Percentiles rank a stretch among this genome's conserved stretches.
phyloP scores from a whole-genome alignment of 2,888 invertebrate species.

The Ashinkailepas kermadecensis region DNA sequence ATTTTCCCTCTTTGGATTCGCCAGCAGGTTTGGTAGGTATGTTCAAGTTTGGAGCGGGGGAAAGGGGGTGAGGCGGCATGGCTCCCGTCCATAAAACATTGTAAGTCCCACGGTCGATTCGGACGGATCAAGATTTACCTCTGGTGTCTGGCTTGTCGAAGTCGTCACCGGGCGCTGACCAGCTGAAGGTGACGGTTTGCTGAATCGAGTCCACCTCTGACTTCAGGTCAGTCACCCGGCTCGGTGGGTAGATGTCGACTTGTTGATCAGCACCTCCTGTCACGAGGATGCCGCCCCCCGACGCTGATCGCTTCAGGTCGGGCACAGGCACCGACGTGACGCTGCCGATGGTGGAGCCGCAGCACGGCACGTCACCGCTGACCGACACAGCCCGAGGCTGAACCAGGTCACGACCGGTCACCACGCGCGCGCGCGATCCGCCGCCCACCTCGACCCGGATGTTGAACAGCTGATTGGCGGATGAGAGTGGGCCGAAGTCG shows the following conservation, averaged over 20 bases:
- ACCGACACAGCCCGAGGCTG: not conserved
- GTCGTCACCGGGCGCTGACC: constrained; percentile 52
- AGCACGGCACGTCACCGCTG: constrained; percentile 28
- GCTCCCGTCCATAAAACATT: no score
- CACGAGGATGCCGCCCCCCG: constrained; percentile 24
- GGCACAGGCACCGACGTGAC: constrained; percentile 20
- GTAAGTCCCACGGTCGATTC: no score
- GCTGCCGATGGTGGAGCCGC: constrained; percentile 26
- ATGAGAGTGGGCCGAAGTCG: constrained; percentile 35
- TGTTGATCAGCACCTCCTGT: constrained; percentile 38
- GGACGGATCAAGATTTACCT: not conserved
- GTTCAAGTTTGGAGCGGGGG: no score
- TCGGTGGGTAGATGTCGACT: constrained; percentile 41
- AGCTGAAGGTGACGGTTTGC: constrained; percentile 48
- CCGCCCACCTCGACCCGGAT: constrained; percentile 34
- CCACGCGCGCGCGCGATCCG: constrained; percentile 31
- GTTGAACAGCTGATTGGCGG: constrained; percentile 36
- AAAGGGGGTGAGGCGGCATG: no score
- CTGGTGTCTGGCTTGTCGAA: constrained; percentile 35
- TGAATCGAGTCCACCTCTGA: constrained; percentile 46
- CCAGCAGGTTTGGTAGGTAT: no score
- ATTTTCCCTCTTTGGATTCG: no score
- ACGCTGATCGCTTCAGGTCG: not conserved
- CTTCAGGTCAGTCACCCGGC: constrained; percentile 51
- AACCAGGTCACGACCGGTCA: not conserved